Conservation (phyloP, 2,113 vertebrate species). For the Albula goreensis region DNA sequence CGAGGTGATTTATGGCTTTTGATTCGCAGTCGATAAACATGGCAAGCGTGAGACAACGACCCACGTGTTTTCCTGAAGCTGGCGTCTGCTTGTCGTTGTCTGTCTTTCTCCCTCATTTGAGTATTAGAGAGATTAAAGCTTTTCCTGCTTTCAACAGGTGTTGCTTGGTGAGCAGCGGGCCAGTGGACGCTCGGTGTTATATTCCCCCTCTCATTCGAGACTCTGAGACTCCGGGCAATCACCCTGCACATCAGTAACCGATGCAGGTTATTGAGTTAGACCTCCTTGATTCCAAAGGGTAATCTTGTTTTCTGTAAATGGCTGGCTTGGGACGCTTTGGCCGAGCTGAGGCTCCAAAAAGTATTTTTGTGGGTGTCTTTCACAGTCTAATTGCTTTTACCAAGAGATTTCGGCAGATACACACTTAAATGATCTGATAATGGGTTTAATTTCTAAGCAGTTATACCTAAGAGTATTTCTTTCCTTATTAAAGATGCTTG, state of each 20-base stretch:
- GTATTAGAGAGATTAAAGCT: constrained; percentile 67
- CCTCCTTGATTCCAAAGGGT: constrained; percentile 72
- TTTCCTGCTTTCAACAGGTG: constrained; percentile 74
- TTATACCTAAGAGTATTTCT: not conserved
- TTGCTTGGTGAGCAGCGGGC: constrained; percentile 55
- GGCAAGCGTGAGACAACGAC: not conserved
- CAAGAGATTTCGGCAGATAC: not conserved
- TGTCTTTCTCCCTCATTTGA: constrained; percentile 56
- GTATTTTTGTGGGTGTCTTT: not conserved
- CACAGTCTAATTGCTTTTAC: not conserved
- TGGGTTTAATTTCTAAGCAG: not conserved
- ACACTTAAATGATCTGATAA: not conserved
- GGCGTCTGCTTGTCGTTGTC: constrained; percentile 47
- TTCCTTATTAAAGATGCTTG: too few species aligned
- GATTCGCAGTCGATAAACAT: not conserved
- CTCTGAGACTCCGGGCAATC: constrained; percentile 74
- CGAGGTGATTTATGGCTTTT: not conserved
- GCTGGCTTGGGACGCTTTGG: constrained; percentile 45
- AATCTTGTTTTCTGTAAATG: constrained; percentile 72
- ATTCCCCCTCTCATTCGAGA: constrained; percentile 61
- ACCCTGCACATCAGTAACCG: constrained; percentile 72
- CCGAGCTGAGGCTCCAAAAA: not conserved
- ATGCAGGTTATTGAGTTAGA: constrained; percentile 73
- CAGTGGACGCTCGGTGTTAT: constrained; percentile 54
- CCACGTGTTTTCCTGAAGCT: constrained; percentile 39